phyloP scores from a whole-genome alignment of 1,140 invertebrate genomes.

The Trissolcus basalis region DNA sequence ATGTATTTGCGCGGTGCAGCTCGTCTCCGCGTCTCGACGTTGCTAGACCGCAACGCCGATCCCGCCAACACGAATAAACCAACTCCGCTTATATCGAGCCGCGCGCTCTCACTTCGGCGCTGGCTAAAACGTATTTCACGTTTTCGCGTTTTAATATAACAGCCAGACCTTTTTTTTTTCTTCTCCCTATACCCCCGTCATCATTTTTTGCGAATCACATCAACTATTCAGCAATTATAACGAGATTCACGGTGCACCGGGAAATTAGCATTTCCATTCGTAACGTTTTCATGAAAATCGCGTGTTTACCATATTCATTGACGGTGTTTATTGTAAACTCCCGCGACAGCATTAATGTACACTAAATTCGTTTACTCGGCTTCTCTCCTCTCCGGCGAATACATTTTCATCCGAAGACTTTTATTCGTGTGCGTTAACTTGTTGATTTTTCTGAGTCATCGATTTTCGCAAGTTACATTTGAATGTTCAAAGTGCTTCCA shows the following conservation, averaged over 20 bases:
- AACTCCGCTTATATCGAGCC: slow-evolving; percentile 47
- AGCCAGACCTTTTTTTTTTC: slow-evolving; percentile 1
- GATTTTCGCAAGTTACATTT: slow-evolving; percentile 3
- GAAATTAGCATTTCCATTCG: slow-evolving; percentile 44
- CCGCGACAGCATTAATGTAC: slow-evolving; percentile 17
- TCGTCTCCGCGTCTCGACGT: slow-evolving; percentile 62
- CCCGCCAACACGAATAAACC: slow-evolving; percentile 42
- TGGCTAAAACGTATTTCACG: slow-evolving; percentile 40
- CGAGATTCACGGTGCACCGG: slow-evolving; percentile 23
- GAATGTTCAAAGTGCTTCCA: slow-evolving; percentile 19
- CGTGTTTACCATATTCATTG: slow-evolving; percentile 42
- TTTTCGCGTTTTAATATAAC: slow-evolving; percentile 42
- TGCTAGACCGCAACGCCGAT: slow-evolving; percentile 63
- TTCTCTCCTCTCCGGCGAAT: background rate
- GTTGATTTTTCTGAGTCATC: slow-evolving; percentile 32
- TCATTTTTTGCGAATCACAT: slow-evolving; percentile 28
- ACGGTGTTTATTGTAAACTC: slow-evolving; percentile 10
- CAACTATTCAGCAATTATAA: slow-evolving; percentile 46
- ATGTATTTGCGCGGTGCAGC: slow-evolving; percentile 66
- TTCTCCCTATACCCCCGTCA: background rate
- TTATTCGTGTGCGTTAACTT: slow-evolving; percentile 16
- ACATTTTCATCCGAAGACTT: slow-evolving; percentile 7
- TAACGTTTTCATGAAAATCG: slow-evolving; percentile 37
- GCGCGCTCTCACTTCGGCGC: slow-evolving; percentile 24
- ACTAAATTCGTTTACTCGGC: slow-evolving; percentile 5